Conservation (phyloP, 1,140 invertebrate genomes). For the Procambarus virginalis region DNA sequence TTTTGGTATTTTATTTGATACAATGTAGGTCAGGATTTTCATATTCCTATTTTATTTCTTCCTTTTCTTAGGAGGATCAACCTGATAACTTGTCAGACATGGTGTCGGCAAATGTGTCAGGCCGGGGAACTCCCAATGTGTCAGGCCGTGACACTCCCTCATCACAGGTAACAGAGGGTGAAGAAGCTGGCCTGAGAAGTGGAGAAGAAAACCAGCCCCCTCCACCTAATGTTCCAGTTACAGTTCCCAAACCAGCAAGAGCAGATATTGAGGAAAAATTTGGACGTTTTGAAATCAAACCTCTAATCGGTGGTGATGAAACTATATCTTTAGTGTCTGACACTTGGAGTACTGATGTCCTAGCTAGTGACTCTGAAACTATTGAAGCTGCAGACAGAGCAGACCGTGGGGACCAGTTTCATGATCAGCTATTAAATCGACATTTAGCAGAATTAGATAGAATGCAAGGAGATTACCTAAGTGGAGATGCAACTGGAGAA, state of each 20-base stretch:
- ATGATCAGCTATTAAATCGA: slow-evolving; percentile 59
- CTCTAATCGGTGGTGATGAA: slow-evolving; percentile 90
- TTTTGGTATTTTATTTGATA: too few species aligned
- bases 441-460: slow-evolving; percentile 63
- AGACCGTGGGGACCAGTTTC: slow-evolving; percentile 64
- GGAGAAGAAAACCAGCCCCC: slow-evolving; percentile 78
- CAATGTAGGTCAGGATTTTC: too few species aligned
- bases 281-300: slow-evolving; percentile 98
- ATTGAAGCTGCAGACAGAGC: slow-evolving; percentile 75
- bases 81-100: slow-evolving; percentile 94
- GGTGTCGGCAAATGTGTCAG: slow-evolving; percentile 93
- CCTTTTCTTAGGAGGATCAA: slow-evolving; percentile 59
- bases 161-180: slow-evolving; percentile 79
- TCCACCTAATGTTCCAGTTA: slow-evolving; percentile 77
- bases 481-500: slow-evolving; percentile 75
- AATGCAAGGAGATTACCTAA: slow-evolving; percentile 59
- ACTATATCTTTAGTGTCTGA: slow-evolving; percentile 96
- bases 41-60: not conserved
- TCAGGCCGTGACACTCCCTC: slow-evolving; percentile 95
- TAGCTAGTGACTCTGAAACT: slow-evolving; percentile 95
- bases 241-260: slow-evolving; percentile 81
- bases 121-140: slow-evolving; percentile 89
- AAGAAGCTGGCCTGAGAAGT: slow-evolving; percentile 64
- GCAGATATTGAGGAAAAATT: slow-evolving; percentile 98
- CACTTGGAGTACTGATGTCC: slow-evolving; percentile 97